Base-by-base conservation (phyloP, 1,140 invertebrate genomes). In the Aphaenogaster rudis region DNA sequence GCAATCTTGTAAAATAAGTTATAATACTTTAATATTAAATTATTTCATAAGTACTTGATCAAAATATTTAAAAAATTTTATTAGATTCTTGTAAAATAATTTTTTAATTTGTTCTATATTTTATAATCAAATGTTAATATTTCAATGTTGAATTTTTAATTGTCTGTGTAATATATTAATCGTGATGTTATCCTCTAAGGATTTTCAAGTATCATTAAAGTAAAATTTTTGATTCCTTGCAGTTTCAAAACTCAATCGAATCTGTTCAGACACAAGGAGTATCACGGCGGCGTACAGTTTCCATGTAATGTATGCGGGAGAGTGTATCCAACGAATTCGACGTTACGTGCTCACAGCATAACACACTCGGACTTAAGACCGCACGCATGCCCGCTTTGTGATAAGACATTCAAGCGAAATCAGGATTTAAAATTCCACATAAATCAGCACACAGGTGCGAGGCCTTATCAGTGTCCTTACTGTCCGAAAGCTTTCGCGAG, bases 391-490 rank as follows among this genome's bases (percentile, higher is more conserved):
- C 96, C 96, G 66, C 93, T 97, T 54, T 97, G 97, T 93, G 97
- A 97, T 92, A 97, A 97, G 94, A 97, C 96, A 15, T 97, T 97
- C 89, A 97, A 97, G 92, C 96, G 97, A 77, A 97, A 97, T 94
- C 97, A 97, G 94, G 97, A 97, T 94, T 94, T 97, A 82, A 97
- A 97, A 96, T 97, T 97, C 94, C 97, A 97, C 93, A 97, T 97
- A 88, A 97, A 97, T 93, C 97, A 97, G 91, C 98, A 98, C 93
- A 98, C 97, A 28, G 98, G 98, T 61, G 97, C 97, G 28, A 96
- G 97, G 86, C 98, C 98, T 8, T 98, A 98, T 94, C 96, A 97
- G 93, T 98, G 98, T 96, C 96, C 97, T 33, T 98, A 97, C 93
- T 98, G 98, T 95, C 96, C 97, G 1, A 97, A 97, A 92, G 96